These are phyloP conservation scores for Enteromius viviparus DNA, from an alignment of 2,797 vertebrate genomes.

Conservation along the genomic window DNA sequence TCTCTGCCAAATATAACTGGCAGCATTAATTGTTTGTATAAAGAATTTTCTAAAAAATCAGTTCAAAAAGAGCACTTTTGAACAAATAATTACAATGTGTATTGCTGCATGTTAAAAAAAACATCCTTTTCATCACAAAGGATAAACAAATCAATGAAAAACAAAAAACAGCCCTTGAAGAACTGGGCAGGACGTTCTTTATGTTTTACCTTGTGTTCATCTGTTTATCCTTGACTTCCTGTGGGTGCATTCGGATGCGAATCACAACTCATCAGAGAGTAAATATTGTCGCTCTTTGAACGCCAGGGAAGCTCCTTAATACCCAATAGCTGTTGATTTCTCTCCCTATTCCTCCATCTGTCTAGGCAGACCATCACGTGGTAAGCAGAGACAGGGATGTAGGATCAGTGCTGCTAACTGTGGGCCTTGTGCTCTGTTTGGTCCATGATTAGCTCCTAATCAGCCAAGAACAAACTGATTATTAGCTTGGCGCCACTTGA, in stretches of 20 bases:
- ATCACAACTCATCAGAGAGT: constrained; percentile 69
- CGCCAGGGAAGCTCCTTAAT: constrained; percentile 74
- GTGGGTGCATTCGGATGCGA: constrained; percentile 59
- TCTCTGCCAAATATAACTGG: constrained; percentile 7
- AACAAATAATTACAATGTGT: background rate
- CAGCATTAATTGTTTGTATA: constrained; percentile 1
- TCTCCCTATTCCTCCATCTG: constrained; percentile 33
- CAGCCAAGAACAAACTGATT: constrained; percentile 93
- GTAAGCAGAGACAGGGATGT: constrained; percentile 61
- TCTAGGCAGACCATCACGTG: constrained; percentile 74
- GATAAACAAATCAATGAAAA: constrained; percentile 18
- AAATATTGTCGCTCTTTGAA: constrained; percentile 83
- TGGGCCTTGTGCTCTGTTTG: constrained; percentile 73
- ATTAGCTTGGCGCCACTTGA: constrained; percentile 86
- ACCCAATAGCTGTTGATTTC: constrained; percentile 74
- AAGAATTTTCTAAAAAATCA: constrained; percentile 11
- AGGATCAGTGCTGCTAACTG: constrained; percentile 69
- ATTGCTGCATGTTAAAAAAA: background rate
- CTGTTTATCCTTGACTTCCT: constrained; percentile 59
- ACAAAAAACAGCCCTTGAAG: background rate
- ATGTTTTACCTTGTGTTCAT: constrained; percentile 40
- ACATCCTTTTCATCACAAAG: background rate
- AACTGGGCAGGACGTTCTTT: constrained; percentile 21
- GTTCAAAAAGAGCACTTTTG: background rate
- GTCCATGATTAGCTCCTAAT: constrained; percentile 92